A percentile compares a stretch with the other conserved stretches of the same genome.
Evolutionary conservation across 2,888 invertebrate genomes (phyloP).

Genomic region (Cactoblastis cactorum): DNA sequence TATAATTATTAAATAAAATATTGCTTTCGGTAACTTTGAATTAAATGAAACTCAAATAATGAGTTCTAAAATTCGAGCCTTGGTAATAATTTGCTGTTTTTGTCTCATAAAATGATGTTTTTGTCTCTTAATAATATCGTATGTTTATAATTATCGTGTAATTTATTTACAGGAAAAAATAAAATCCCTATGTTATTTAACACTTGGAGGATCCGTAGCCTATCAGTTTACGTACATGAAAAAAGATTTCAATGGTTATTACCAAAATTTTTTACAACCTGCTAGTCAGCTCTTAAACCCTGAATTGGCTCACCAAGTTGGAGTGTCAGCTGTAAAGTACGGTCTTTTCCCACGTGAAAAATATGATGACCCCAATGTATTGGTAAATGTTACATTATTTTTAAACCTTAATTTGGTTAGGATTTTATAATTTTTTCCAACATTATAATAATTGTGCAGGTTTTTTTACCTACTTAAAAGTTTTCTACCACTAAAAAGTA

Average conservation of each 20-base stretch:
- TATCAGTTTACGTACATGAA: constrained; percentile 85
- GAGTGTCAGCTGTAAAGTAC: constrained; percentile 87
- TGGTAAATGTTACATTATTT: too few species aligned
- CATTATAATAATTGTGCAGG: too few species aligned
- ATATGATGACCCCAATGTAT: constrained; percentile 79
- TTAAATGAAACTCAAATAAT: constrained; percentile 15
- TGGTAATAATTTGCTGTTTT: constrained; percentile 17
- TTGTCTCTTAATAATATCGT: too few species aligned
- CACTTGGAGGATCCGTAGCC: constrained; percentile 81
- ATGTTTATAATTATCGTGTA: too few species aligned
- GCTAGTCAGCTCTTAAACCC: constrained; percentile 84
- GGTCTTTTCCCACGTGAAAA: constrained; percentile 82
- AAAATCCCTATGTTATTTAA: constrained; percentile 82
- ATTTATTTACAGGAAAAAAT: constrained; percentile 79
- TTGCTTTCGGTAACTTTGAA: too few species aligned
- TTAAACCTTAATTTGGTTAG: too few species aligned
- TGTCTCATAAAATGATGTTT: too few species aligned
- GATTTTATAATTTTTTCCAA: too few species aligned
- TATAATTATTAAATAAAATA: too few species aligned
- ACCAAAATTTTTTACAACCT: constrained; percentile 86
- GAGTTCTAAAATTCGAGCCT: constrained; percentile 24
- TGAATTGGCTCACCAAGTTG: constrained; percentile 90
- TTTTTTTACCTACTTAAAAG: too few species aligned
- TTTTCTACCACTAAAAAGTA: too few species aligned
- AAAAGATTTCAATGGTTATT: constrained; percentile 89